A percentile compares a stretch with the other conserved stretches of the same genome.
Conservation (phyloP, 2,797 vertebrate species). For the Channa striata region DNA sequence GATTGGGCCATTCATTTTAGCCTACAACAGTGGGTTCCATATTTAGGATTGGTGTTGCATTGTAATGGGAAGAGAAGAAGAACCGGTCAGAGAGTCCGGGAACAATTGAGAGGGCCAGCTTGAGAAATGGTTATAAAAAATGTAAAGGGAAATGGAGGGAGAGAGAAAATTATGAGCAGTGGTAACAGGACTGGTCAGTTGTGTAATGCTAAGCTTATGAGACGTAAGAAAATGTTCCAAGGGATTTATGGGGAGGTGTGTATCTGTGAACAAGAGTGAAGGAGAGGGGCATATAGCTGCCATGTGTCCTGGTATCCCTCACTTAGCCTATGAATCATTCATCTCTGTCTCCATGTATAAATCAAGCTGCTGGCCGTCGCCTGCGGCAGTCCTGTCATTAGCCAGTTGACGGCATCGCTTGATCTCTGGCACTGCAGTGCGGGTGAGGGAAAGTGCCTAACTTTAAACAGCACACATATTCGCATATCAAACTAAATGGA, state of each 20-base stretch:
- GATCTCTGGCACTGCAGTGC: constrained; percentile 73
- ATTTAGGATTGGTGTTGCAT: constrained; percentile 73
- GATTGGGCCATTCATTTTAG: constrained; percentile 82
- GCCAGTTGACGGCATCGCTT: constrained; percentile 77
- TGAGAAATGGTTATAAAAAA: constrained; percentile 23
- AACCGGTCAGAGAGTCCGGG: constrained; percentile 40
- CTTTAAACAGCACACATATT: constrained; percentile 56
- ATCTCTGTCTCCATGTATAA: constrained; percentile 82
- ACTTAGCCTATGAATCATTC: constrained; percentile 82
- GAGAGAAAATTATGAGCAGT: constrained; percentile 12
- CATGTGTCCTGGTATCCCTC: constrained; percentile 58
- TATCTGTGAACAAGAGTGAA: constrained; percentile 35
- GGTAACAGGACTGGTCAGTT: constrained; percentile 41
- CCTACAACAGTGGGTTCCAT: constrained; percentile 75
- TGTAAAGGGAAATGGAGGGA: constrained; percentile 23
- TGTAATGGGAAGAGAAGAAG: constrained; percentile 56
- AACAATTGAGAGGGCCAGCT: constrained; percentile 19
- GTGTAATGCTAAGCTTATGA: constrained; percentile 54
- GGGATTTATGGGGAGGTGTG: constrained; percentile 59
- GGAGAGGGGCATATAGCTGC: constrained; percentile 42
- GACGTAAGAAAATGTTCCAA: constrained; percentile 48
- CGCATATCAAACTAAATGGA: constrained; percentile 48
- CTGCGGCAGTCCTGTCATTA: constrained; percentile 79
- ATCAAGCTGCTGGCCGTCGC: constrained; percentile 78
- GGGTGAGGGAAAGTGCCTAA: constrained; percentile 55